These are phyloP conservation scores for Leptinotarsa rubiginosa DNA, from an alignment of 2,888 invertebrate species.

Conservation along the genomic window DNA sequence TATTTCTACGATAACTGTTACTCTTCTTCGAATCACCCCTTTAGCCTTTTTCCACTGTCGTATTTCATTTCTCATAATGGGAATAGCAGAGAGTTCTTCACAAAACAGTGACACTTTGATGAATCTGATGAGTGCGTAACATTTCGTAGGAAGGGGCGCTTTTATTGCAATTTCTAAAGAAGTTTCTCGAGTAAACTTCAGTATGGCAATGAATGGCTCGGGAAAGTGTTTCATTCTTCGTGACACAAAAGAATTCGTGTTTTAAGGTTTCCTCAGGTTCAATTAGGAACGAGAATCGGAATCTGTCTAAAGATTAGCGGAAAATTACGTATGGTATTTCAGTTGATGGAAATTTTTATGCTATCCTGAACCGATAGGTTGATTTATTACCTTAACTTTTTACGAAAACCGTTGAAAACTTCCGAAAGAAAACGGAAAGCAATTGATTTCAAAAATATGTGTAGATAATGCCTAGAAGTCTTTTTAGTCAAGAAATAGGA, in stretches of 20 bases:
- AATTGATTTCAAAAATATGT: too few relatives aligned
- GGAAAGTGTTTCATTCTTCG: slow-evolving; percentile 12
- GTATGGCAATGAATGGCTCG: slow-evolving; percentile 15
- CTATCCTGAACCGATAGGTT: too few relatives aligned
- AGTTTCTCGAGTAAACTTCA: slow-evolving; percentile 5
- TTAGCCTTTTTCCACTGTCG: not conserved
- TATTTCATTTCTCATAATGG: slow-evolving; percentile 8
- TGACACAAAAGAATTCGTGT: slow-evolving; percentile 1
- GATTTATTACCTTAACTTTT: too few relatives aligned
- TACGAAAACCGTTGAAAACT: too few relatives aligned
- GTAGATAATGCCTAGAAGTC: too few relatives aligned
- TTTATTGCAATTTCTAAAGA: slow-evolving; percentile 11
- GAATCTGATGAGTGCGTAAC: slow-evolving; percentile 12
- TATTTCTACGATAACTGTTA: too few relatives aligned
- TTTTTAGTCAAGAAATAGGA: too few relatives aligned
- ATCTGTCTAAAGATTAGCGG: not conserved
- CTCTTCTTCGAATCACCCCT: not conserved
- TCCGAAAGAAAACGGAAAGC: too few relatives aligned
- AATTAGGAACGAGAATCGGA: not conserved
- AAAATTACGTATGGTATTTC: not conserved
- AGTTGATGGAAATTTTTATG: not conserved
- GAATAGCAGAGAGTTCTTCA: slow-evolving; percentile 2
- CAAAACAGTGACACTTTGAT: slow-evolving; percentile 1
- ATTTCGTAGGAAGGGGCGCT: slow-evolving; percentile 8
- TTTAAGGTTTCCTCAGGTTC: not conserved